Base-by-base conservation (phyloP, 2,113 vertebrate genomes). In the Otus sunia region DNA sequence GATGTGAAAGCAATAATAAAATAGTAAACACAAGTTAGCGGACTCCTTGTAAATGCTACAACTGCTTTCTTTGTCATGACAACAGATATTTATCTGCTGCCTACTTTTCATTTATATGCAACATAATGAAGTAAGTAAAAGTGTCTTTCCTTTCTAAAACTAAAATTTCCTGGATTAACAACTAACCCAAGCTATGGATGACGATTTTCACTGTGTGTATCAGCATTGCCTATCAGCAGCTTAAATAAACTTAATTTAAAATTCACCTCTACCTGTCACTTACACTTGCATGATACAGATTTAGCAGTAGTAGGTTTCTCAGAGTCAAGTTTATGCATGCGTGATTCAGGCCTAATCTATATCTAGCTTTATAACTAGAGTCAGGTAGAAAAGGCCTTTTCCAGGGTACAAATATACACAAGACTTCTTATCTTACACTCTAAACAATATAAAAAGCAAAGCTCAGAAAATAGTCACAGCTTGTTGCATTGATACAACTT, bases 1-100 rank as follows among this genome's bases (percentile, higher is more conserved):
- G 74, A 95, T 96, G 67, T 83, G 94, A 96, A 96, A 95, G 93
- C 78, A 94, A 88, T 92, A 96, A 95, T 90, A 83, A 96, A 94
- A 95, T 53, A 91, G 89, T 91, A 95, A 97, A 96, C 88, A 96
- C 43, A 90, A 88, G 50, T 83, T 78, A 95, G 85, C 87, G 86
- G 87, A 91, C 78, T 90, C 30, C 50, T 67, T 77, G 47, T 63
- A 96, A 96, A 96, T 86, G 74, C 27, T 95, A 91, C 95, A 87
- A 93, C 60, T 91, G 85, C 86, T 95, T 94, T 77, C 84, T 94
- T 95, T 95, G 89, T 91, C 76, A 83, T 88, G 89, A 95, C 86
- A 95, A 92, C 82, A 96, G 84, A 92, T 91, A 92, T 91, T 95
- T 97, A 92, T 91, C 94, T 90, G 55, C 81, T 90, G 45, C 81